Evolutionary conservation across 1,140 invertebrate species (phyloP).

Genomic region (Scaptomyza hsui): DNA sequence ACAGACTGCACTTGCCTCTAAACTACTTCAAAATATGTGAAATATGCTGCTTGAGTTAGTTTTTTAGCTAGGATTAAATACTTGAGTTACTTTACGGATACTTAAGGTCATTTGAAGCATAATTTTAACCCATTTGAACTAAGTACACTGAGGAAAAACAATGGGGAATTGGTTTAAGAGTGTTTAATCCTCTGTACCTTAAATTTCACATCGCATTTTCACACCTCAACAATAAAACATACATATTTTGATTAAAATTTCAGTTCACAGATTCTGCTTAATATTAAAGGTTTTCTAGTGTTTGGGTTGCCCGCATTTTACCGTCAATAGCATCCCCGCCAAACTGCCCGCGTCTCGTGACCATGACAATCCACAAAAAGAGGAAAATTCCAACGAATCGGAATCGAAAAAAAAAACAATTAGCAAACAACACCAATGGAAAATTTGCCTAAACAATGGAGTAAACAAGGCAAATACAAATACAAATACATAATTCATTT

Average conservation of each 20-base stretch:
- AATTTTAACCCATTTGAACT: constrained; percentile 2
- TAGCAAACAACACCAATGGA: constrained; percentile 53
- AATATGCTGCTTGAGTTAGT: constrained; percentile 9
- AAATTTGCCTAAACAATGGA: constrained; percentile 58
- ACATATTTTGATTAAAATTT: background rate
- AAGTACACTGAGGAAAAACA: background rate
- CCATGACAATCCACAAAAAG: constrained; percentile 30
- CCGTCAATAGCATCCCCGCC: background rate
- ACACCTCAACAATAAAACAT: background rate
- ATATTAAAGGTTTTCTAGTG: constrained; percentile 9
- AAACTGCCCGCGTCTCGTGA: constrained; percentile 21
- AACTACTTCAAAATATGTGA: background rate
- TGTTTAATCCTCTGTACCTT: background rate
- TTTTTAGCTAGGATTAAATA: background rate
- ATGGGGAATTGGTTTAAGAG: background rate
- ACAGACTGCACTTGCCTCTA: background rate
- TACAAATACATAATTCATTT: constrained; percentile 34
- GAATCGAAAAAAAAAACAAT: constrained; percentile 42
- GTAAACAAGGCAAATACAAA: constrained; percentile 46
- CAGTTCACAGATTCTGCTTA: background rate
- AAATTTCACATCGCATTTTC: background rate
- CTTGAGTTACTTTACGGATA: constrained; percentile 11
- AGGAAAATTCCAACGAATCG: constrained; percentile 8
- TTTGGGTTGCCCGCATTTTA: constrained; percentile 29
- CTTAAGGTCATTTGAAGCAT: constrained; percentile 21